Conservation (phyloP, 2,113 vertebrate species). For the Lepus europaeus region DNA sequence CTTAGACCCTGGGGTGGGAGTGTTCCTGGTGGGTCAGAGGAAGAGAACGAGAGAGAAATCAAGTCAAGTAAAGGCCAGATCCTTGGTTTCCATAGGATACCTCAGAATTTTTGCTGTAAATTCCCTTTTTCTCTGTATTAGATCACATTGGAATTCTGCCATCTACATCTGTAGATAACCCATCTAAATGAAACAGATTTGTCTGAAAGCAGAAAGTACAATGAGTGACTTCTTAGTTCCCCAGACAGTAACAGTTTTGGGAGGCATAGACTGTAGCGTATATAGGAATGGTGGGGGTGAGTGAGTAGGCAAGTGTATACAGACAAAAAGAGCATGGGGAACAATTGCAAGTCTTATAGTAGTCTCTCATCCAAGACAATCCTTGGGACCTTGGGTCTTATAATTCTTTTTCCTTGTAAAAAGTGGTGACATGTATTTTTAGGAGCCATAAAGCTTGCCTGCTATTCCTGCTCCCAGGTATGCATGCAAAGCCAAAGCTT, state of each 20-base stretch:
- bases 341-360: not conserved
- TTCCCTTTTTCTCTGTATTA: not conserved
- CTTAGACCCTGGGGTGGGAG: too few species aligned
- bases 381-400: not conserved
- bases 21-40: not conserved
- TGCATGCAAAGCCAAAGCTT: not conserved
- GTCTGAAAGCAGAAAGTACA: not conserved
- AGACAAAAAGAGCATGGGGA: not conserved
- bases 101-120: not conserved
- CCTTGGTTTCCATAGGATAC: not conserved
- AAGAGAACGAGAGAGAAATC: not conserved
- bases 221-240: not conserved
- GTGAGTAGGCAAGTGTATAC: too few species aligned
- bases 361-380: not conserved
- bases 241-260: not conserved
- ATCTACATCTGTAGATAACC: not conserved
- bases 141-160: not conserved
- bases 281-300: too few species aligned
- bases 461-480: too few species aligned
- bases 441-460: not conserved
- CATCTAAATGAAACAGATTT: not conserved
- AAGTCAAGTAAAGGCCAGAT: not conserved
- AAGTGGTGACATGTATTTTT: not conserved
- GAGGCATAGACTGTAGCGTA: not conserved
- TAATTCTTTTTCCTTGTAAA: not conserved